A percentile compares a stretch with the other conserved stretches of the same genome.
These are phyloP conservation scores for Isotomurus palustris DNA, from an alignment of 2,888 invertebrate genomes.

Conservation along the genomic window DNA sequence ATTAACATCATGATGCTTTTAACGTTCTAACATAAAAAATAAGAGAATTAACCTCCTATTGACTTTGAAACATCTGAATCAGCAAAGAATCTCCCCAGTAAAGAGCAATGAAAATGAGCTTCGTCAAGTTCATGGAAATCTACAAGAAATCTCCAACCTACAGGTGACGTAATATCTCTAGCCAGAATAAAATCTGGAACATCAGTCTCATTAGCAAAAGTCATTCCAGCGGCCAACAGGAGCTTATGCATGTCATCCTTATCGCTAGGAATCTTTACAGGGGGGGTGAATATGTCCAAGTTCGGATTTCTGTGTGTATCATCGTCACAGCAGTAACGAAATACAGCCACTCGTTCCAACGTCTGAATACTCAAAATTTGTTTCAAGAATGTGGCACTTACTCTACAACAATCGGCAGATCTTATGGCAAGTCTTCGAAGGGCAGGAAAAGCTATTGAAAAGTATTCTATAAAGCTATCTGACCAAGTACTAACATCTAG, in stretches of 20 bases:
- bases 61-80: background rate
- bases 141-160: background rate
- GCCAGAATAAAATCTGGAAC: conserved; percentile 7
- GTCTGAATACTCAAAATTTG: background rate
- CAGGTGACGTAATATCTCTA: background rate
- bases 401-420: background rate
- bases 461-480: background rate
- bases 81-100: background rate
- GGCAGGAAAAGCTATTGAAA: background rate
- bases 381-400: background rate
- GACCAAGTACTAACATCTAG: conserved; percentile 6
- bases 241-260: background rate
- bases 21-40: too few species aligned
- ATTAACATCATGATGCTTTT: too few species aligned
- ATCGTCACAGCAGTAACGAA: background rate
- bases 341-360: background rate
- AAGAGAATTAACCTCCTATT: too few species aligned
- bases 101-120: background rate
- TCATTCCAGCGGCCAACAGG: background rate
- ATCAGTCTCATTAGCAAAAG: background rate
- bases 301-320: background rate
- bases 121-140: background rate
- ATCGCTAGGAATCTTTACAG: background rate
- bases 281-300: background rate
- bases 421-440: background rate